Evolutionary conservation across 2,888 invertebrate species (phyloP).

Genomic region (Athripsodes cinereus): DNA sequence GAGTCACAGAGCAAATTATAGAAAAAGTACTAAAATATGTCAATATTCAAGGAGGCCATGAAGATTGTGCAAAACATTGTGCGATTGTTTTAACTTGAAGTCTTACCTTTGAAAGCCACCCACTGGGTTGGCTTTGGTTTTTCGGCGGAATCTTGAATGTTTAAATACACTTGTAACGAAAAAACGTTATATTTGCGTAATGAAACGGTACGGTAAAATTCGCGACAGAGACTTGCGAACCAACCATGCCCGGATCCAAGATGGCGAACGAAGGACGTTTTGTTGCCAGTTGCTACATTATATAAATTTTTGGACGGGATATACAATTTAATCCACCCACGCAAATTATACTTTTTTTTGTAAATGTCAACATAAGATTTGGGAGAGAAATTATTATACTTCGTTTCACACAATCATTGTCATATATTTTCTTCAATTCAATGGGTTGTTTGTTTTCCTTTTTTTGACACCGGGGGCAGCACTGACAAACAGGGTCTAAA

Average conservation of each 20-base stretch:
- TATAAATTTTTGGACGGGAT: no score
- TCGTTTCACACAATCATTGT: no score
- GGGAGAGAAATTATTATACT: no score
- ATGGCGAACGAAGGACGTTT: constrained; percentile 11
- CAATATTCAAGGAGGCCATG: not conserved
- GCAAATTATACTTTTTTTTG: no score
- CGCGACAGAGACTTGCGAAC: constrained; percentile 14
- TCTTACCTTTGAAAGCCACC: constrained; percentile 69
- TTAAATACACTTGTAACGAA: constrained; percentile 55
- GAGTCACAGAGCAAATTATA: not conserved
- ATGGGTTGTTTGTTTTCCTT: no score
- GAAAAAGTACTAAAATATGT: not conserved
- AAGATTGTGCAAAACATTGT: constrained; percentile 4
- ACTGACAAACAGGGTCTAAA: no score
- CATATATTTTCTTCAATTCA: no score
- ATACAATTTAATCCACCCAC: no score
- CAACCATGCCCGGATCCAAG: constrained; percentile 20
- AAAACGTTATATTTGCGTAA: constrained; percentile 43
- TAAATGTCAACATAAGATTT: no score
- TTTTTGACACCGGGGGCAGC: no score
- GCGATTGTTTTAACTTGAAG: not conserved
- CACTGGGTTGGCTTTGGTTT: constrained; percentile 73
- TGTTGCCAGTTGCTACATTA: no score
- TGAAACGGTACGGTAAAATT: constrained; percentile 13
- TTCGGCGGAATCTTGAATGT: constrained; percentile 77